These are phyloP conservation scores for Gadopsis bispinosus DNA, from an alignment of 2,797 vertebrate genomes.

Conservation along the genomic window DNA sequence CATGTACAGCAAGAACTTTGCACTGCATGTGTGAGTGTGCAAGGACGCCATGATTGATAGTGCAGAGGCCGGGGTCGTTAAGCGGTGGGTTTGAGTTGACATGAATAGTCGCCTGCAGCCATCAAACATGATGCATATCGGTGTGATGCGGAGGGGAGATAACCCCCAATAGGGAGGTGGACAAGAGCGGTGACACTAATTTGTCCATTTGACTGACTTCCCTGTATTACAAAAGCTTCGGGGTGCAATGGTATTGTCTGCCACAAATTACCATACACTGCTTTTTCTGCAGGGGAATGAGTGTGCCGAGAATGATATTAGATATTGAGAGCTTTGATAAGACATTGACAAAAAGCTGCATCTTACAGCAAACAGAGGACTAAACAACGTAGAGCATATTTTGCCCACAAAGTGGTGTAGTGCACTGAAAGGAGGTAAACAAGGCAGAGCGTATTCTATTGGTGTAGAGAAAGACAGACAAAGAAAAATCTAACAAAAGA, in stretches of 20 bases:
- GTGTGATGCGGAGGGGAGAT: conserved; percentile 53
- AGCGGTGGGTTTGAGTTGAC: conserved; percentile 58
- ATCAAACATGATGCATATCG: conserved; percentile 76
- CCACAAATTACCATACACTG: conserved; percentile 39
- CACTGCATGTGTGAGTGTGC: conserved; percentile 19
- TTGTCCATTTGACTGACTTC: conserved; percentile 78
- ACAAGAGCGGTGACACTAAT: conserved; percentile 72
- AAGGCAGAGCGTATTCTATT: conserved; percentile 28
- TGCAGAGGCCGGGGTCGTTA: conserved; percentile 43
- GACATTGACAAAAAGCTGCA: conserved; percentile 35
- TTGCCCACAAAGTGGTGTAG: conserved; percentile 24
- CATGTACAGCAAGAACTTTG: background rate
- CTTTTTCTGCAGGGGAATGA: conserved; percentile 20
- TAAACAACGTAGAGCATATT: conserved; percentile 19
- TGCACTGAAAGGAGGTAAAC: conserved; percentile 37
- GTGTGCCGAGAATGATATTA: conserved; percentile 5
- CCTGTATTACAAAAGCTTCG: conserved; percentile 56
- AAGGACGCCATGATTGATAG: conserved; percentile 62
- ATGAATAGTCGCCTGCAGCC: conserved; percentile 63
- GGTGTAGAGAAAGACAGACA: background rate
- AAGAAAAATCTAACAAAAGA: conserved; percentile 21
- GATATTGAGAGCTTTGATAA: conserved; percentile 42
- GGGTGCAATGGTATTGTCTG: conserved; percentile 51
- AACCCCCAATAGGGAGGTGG: conserved; percentile 64
- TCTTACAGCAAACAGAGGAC: conserved; percentile 13